These are phyloP conservation scores for Conus betulinus DNA, from an alignment of 1,140 invertebrate species.

Conservation along the genomic window DNA sequence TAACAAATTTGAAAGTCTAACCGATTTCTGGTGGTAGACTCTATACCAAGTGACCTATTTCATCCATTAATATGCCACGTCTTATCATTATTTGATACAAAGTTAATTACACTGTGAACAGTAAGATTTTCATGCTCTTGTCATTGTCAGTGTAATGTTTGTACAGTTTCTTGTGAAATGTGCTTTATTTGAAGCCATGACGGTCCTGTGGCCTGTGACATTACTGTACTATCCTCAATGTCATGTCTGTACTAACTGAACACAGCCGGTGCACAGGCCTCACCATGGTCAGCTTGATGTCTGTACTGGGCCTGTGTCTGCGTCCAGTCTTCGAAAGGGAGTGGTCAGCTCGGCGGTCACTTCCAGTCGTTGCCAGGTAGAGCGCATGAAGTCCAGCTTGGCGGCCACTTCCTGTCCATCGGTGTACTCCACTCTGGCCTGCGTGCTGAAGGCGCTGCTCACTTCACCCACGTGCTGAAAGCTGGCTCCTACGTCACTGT, in stretches of 20 bases:
- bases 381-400: conserved; percentile 31
- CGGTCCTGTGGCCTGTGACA: neutral
- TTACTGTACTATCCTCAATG: neutral
- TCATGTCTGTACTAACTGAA: neutral
- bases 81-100: no score
- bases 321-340: conserved; percentile 44
- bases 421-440: conserved; percentile 45
- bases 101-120: no score
- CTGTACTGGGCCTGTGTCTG: conserved; percentile 36
- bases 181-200: neutral
- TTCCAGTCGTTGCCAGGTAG: conserved; percentile 28
- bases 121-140: no score
- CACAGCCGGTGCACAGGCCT: neutral
- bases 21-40: no score
- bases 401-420: conserved; percentile 36
- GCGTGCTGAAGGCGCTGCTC: conserved; percentile 11
- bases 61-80: no score
- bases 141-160: neutral
- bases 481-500: conserved; percentile 22
- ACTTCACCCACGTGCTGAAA: conserved; percentile 14
- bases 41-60: no score
- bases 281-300: conserved; percentile 41
- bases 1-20: no score
- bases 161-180: neutral
- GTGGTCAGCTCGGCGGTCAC: conserved; percentile 43